Evolutionary conservation across 2,113 vertebrate genomes (phyloP).

Genomic region (Antechinus stuartii): DNA sequence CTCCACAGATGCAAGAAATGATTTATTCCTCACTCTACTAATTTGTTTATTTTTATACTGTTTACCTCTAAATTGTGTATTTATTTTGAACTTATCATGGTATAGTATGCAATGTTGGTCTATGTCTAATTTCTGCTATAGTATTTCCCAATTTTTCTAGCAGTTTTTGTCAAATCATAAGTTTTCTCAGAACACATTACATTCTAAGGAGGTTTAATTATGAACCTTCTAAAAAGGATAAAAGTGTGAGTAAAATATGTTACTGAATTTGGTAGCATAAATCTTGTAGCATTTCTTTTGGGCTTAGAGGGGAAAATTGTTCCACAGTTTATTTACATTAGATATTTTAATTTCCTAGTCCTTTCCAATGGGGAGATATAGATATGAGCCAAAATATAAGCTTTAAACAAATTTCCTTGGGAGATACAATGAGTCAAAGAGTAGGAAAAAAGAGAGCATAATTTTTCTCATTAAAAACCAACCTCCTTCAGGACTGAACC

Average conservation of each 20-base stretch:
- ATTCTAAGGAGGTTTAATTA: not conserved
- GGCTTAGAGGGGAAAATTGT: not conserved
- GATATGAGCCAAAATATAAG: not conserved
- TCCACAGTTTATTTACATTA: not conserved
- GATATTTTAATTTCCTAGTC: not conserved
- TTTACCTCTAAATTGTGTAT: no score
- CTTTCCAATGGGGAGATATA: not conserved
- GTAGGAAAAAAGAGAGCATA: not conserved
- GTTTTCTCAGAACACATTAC: not conserved
- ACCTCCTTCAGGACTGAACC: not conserved
- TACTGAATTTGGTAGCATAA: not conserved
- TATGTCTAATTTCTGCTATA: no score
- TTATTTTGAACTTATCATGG: no score
- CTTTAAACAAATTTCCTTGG: not conserved
- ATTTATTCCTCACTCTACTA: no score
- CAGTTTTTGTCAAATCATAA: no score
- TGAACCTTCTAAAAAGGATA: not conserved
- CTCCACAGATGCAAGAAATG: no score
- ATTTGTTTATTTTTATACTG: no score
- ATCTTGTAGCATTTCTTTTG: not conserved
- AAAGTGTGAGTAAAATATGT: not conserved
- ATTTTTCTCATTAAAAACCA: not conserved
- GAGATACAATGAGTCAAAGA: not conserved
- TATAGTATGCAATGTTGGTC: no score
- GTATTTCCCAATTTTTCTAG: no score